Evolutionary conservation across 2,113 vertebrate species (phyloP).

Genomic region (Silurus asotus): DNA sequence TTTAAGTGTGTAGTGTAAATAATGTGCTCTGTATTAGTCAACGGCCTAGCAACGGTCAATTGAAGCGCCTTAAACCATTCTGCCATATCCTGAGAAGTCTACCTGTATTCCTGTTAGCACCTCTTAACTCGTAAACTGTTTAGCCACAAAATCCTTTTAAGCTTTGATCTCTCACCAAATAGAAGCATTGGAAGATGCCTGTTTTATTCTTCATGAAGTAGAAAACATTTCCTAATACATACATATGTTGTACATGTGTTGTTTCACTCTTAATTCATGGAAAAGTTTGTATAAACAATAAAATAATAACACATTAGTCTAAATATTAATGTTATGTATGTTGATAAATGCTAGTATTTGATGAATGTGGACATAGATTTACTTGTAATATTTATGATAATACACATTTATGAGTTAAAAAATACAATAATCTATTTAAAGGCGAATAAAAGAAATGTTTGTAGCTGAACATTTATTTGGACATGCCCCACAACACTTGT

Average conservation of each 20-base stretch:
- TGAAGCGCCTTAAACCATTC: constrained; percentile 40
- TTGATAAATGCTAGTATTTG: neutral
- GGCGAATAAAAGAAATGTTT: neutral
- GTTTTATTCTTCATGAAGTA: constrained; percentile 55
- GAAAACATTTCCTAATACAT: neutral
- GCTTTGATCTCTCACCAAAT: constrained; percentile 57
- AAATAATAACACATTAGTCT: neutral
- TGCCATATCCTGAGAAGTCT: constrained; percentile 55
- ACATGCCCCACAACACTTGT: too few species aligned
- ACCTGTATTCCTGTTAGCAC: constrained; percentile 62
- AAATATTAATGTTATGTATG: neutral
- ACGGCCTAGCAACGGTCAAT: neutral
- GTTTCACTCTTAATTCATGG: neutral
- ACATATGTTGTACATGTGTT: neutral
- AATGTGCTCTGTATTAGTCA: constrained; percentile 27
- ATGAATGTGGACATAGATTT: neutral
- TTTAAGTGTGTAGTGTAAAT: constrained; percentile 23
- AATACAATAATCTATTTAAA: neutral
- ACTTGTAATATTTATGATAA: neutral
- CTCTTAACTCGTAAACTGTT: constrained; percentile 52
- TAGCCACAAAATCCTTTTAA: constrained; percentile 57
- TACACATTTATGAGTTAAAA: neutral
- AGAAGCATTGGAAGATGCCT: constrained; percentile 56
- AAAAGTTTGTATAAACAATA: neutral
- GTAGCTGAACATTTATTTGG: neutral